A percentile compares a stretch with the other conserved stretches of the same genome.
These are phyloP conservation scores for Drosophila koepferae DNA, from an alignment of 2,888 invertebrate species.

Conservation along the genomic window DNA sequence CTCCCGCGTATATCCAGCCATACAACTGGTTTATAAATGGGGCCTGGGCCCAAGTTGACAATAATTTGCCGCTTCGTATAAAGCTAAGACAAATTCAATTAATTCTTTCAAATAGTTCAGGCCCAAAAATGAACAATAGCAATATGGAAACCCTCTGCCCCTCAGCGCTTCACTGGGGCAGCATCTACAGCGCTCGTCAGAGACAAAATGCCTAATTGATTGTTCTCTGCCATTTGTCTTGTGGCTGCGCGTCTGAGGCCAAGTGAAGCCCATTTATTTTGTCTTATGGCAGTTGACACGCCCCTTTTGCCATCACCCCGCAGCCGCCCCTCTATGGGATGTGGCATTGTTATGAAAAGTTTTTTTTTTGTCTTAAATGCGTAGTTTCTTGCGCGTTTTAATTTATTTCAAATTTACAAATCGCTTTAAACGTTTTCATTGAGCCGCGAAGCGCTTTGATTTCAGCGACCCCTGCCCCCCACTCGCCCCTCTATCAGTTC, in stretches of 20 bases:
- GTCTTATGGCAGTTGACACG: slow-evolving; percentile 48
- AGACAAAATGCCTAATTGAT: slow-evolving; percentile 72
- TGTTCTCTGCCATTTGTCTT: slow-evolving; percentile 73
- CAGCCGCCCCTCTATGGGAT: neutral
- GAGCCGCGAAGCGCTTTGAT: slow-evolving; percentile 72
- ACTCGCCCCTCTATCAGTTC: neutral
- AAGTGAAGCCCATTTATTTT: slow-evolving; percentile 55
- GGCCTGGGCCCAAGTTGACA: slow-evolving; percentile 61
- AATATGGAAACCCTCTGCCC: slow-evolving; percentile 14
- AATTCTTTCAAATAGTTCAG: slow-evolving; percentile 64
- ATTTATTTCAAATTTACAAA: slow-evolving; percentile 67
- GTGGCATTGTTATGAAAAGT: slow-evolving; percentile 57
- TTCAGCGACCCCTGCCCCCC: slow-evolving; percentile 39
- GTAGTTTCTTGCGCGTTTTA: slow-evolving; percentile 70
- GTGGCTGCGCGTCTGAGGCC: slow-evolving; percentile 44
- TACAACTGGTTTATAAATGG: slow-evolving; percentile 70
- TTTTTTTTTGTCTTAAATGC: slow-evolving; percentile 51
- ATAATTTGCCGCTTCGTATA: slow-evolving; percentile 52
- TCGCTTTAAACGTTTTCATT: slow-evolving; percentile 72
- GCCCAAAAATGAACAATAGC: slow-evolving; percentile 55
- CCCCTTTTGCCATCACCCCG: slow-evolving; percentile 3
- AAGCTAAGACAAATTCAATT: slow-evolving; percentile 74
- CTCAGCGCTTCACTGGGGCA: slow-evolving; percentile 8
- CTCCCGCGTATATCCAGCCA: neutral
- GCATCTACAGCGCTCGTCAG: slow-evolving; percentile 43